phyloP scores from a whole-genome alignment of 2,113 vertebrate species.

The Petrocephalus microphthalmus region DNA sequence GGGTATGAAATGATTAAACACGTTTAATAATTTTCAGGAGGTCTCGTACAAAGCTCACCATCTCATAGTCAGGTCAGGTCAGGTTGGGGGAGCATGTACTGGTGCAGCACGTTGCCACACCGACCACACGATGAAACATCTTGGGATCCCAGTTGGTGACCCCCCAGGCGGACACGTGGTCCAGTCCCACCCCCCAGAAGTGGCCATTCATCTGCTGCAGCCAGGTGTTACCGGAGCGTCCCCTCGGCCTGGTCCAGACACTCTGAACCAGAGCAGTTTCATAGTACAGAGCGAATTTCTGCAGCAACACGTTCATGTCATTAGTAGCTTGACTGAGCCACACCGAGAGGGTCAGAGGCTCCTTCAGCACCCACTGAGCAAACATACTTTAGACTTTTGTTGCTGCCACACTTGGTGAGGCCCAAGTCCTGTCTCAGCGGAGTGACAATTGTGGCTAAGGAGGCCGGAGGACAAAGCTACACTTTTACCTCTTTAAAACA shows the following conservation, averaged over 20 bases:
- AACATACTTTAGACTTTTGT: background rate
- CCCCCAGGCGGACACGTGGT: too few relatives aligned
- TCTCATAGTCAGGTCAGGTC: too few relatives aligned
- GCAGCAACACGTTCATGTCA: background rate
- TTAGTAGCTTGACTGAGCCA: background rate
- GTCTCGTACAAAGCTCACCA: background rate
- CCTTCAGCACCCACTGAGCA: background rate
- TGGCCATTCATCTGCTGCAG: too few relatives aligned
- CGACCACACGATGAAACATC: too few relatives aligned
- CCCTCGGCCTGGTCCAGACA: too few relatives aligned
- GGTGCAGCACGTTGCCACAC: too few relatives aligned
- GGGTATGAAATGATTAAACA: background rate
- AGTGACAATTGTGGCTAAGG: background rate
- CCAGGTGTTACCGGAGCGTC: too few relatives aligned
- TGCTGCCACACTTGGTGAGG: background rate
- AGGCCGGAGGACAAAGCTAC: background rate
- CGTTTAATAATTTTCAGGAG: background rate
- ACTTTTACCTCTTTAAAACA: background rate
- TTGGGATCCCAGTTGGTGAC: too few relatives aligned
- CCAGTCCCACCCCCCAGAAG: too few relatives aligned
- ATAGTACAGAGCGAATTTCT: background rate
- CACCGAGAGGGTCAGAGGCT: too few relatives aligned
- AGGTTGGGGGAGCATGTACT: too few relatives aligned
- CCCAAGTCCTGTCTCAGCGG: background rate
- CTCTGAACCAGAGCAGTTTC: too few relatives aligned